phyloP scores from a whole-genome alignment of 2,888 invertebrate species.

The Argyra leucocephala region DNA sequence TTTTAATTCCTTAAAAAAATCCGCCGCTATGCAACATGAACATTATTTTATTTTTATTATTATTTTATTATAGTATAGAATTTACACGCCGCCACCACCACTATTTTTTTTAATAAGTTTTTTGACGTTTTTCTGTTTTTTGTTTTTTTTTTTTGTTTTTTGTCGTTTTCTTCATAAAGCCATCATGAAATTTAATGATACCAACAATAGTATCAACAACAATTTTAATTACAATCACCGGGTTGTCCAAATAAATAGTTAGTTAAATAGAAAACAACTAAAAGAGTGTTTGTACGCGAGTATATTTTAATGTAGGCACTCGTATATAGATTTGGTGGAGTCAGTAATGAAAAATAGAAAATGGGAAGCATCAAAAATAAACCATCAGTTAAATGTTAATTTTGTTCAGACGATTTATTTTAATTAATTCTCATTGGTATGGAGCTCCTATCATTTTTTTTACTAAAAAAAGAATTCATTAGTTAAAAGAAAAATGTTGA shows the following conservation, averaged over 20 bases:
- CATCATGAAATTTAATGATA: slow-evolving; percentile 6
- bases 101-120: neutral
- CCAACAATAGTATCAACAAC: neutral
- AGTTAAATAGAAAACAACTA: neutral
- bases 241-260: neutral
- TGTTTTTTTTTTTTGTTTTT: neutral
- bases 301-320: too few species aligned
- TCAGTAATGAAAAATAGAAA: too few species aligned
- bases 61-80: neutral
- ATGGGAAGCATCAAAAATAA: too few species aligned
- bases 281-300: too few species aligned
- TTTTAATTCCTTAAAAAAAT: neutral
- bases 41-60: neutral
- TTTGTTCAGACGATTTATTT: too few species aligned
- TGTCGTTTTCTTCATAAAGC: neutral
- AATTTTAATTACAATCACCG: slow-evolving; percentile 6
- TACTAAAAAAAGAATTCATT: too few species aligned
- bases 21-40: neutral
- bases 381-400: too few species aligned
- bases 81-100: slow-evolving; percentile 1
- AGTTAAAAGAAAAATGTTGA: too few species aligned
- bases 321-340: too few species aligned
- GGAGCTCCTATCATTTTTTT: too few species aligned
- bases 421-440: too few species aligned
- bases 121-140: neutral